Percentiles rank a stretch among this genome's conserved stretches.
Evolutionary conservation across 2,797 vertebrate species (phyloP).

Genomic region (Enteromius paludinosus): DNA sequence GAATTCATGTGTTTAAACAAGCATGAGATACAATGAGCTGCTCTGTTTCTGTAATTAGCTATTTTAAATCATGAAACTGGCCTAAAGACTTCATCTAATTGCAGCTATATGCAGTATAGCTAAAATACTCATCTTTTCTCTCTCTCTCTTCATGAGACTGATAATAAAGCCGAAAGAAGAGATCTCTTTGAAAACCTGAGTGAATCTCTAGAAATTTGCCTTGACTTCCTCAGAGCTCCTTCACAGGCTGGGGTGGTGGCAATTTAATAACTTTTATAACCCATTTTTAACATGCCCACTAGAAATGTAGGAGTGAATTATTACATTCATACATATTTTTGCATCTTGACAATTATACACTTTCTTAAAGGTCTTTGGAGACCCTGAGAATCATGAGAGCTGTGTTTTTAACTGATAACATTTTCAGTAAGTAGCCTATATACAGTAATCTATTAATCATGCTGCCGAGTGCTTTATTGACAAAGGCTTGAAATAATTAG

Average conservation of each 20-base stretch:
- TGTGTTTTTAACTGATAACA: not conserved
- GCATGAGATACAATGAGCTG: constrained; percentile 48
- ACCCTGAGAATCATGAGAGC: not conserved
- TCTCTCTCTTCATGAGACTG: not conserved
- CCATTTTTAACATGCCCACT: not conserved
- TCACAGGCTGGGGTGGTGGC: not conserved
- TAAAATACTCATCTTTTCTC: constrained; percentile 17
- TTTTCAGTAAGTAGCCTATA: not conserved
- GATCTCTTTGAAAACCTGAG: not conserved
- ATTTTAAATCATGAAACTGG: constrained; percentile 60
- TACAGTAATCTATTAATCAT: not conserved
- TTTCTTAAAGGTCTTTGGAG: not conserved
- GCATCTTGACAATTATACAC: too few species aligned
- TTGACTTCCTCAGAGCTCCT: not conserved
- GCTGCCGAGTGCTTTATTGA: not conserved
- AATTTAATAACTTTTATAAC: not conserved
- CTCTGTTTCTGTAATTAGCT: constrained; percentile 60
- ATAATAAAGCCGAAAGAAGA: not conserved
- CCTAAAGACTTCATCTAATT: constrained; percentile 49
- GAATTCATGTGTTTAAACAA: constrained; percentile 61
- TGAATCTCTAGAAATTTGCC: not conserved
- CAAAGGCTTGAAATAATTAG: not conserved
- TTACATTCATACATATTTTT: not conserved
- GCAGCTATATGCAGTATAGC: constrained; percentile 21
- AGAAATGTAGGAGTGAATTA: not conserved